phyloP scores from a whole-genome alignment of 2,113 vertebrate species.

The Ageneiosus marmoratus region DNA sequence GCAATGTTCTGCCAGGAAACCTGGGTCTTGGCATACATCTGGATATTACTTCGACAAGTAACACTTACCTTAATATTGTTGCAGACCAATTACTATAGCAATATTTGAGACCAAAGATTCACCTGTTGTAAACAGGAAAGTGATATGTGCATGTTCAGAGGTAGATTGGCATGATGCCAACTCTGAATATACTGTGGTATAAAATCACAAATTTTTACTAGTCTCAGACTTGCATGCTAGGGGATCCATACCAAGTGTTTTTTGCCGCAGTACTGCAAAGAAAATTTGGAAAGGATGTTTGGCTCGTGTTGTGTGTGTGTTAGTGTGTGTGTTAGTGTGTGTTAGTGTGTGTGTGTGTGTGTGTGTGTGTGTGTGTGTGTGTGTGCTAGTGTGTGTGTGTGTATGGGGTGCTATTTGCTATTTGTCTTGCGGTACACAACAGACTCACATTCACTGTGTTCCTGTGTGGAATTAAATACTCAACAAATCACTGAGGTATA shows the following conservation, averaged over 20 bases:
- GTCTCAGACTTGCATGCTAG: background rate
- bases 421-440: conserved; percentile 3
- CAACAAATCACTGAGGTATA: conserved; percentile 16
- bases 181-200: background rate
- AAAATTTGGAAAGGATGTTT: conserved; percentile 19
- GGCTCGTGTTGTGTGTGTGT: background rate
- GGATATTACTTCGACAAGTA: too few relatives aligned
- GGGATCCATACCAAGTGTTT: background rate
- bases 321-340: background rate
- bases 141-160: conserved; percentile 4
- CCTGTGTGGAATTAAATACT: conserved; percentile 21
- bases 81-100: too few relatives aligned
- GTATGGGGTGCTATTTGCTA: background rate
- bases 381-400: background rate
- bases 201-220: conserved; percentile 10
- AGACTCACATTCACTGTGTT: conserved; percentile 26
- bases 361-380: background rate
- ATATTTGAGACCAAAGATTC: background rate
- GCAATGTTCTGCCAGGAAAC: too few relatives aligned
- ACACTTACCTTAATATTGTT: too few relatives aligned
- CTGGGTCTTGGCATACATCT: too few relatives aligned
- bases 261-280: background rate
- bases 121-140: conserved; percentile 21
- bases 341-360: background rate
- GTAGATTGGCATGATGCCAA: background rate